Evolutionary conservation across 2,888 invertebrate species (phyloP).

Genomic region (Stratiomys singularior): DNA sequence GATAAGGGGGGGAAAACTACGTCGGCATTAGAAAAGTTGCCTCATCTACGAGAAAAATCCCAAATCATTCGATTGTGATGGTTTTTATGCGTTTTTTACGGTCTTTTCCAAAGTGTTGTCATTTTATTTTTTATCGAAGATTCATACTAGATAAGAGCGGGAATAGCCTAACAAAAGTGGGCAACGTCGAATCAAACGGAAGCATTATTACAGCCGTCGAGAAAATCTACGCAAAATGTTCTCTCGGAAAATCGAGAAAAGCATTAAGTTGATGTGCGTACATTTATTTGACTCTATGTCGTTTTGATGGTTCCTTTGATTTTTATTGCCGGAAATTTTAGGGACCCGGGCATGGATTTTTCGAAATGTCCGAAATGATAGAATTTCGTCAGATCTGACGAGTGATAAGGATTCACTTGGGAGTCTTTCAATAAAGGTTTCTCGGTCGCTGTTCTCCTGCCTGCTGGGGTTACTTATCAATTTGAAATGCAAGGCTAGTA

Average conservation of each 20-base stretch:
- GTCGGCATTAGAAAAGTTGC: constrained; percentile 41
- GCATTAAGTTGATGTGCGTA: constrained; percentile 35
- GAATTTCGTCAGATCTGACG: too few relatives aligned
- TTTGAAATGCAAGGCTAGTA: too few relatives aligned
- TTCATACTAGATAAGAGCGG: background rate
- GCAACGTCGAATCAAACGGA: background rate
- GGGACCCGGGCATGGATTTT: too few relatives aligned
- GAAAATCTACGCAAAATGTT: background rate
- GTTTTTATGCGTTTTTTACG: constrained; percentile 38
- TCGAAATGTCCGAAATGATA: too few relatives aligned
- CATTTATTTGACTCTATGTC: constrained; percentile 17
- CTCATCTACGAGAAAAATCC: constrained; percentile 41
- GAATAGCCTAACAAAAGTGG: background rate
- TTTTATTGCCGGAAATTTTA: constrained; percentile 15
- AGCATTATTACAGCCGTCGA: background rate
- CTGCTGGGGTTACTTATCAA: too few relatives aligned
- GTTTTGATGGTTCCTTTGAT: background rate
- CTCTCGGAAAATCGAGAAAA: constrained; percentile 18
- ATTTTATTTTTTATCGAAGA: constrained; percentile 19
- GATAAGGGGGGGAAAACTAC: background rate
- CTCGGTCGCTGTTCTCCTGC: too few relatives aligned
- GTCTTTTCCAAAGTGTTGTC: constrained; percentile 9
- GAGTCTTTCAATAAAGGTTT: too few relatives aligned
- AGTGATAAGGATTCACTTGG: too few relatives aligned
- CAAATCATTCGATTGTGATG: constrained; percentile 39